A percentile compares a stretch with the other conserved stretches of the same genome.
These are phyloP conservation scores for Hydrolagus affinis DNA, from an alignment of 2,113 vertebrate species.

Conservation along the genomic window DNA sequence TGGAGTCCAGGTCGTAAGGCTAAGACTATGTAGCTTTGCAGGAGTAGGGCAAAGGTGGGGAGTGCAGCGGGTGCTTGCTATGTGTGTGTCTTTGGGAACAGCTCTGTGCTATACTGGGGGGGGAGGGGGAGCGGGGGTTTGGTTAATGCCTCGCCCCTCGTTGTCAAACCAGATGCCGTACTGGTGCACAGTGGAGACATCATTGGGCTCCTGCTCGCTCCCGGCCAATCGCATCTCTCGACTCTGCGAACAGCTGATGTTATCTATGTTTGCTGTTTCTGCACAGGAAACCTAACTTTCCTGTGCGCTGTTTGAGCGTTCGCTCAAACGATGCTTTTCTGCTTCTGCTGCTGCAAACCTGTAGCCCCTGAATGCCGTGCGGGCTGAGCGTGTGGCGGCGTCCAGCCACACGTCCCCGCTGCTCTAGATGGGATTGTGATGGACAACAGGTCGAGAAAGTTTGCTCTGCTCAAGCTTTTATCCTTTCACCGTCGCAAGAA, in stretches of 20 bases:
- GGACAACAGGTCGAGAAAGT: constrained; percentile 17
- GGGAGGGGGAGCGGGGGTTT: no score
- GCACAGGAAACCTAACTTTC: background rate
- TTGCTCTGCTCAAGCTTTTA: background rate
- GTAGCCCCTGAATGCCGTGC: background rate
- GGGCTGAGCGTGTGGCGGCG: background rate
- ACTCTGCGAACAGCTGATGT: background rate
- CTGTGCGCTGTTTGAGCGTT: background rate
- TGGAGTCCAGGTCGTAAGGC: background rate
- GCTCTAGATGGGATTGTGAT: constrained; percentile 22
- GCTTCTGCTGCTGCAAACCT: background rate
- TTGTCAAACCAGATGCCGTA: background rate
- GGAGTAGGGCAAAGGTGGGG: background rate
- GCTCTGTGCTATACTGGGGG: no score
- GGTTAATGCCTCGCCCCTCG: background rate
- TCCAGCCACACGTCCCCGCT: background rate
- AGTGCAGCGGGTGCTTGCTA: background rate
- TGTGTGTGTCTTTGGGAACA: no score
- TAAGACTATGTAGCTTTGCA: background rate
- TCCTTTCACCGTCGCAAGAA: constrained; percentile 24
- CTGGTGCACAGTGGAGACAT: background rate
- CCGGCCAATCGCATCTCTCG: constrained; percentile 7
- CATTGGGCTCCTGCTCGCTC: background rate
- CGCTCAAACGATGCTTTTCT: background rate
- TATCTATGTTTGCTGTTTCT: constrained; percentile 6